Base-by-base conservation (phyloP, 2,113 vertebrate species). In the Mystacornis crossleyi region DNA sequence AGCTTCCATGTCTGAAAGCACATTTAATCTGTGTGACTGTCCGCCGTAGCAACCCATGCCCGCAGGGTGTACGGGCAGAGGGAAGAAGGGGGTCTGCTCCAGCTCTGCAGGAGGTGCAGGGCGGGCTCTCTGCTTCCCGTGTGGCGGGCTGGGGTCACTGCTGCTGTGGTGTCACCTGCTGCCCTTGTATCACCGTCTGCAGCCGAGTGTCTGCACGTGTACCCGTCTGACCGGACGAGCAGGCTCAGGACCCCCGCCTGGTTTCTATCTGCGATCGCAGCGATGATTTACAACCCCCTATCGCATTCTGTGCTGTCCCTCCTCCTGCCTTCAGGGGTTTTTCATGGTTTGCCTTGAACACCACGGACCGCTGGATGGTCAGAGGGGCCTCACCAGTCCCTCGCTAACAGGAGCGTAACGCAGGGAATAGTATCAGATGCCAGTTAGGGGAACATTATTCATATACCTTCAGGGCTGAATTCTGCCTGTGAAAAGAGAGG, bases 331-430 rank as follows among this genome's bases (percentile, higher is more conserved):
- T 6, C 26, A 7, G 60, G 21, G 42, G 3, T 18, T 31, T 1
- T 69, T 70, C 14, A 2, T 7, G 19, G 25, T 34, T 86, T 50
- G 34, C 50, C 18, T 13, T 13, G 26, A 55, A 18, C 69, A 29
- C 43, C 55, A 36, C 0, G 0, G 71, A 15, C 17, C 18, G 2
- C 57, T 10, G 61, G 40, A 18, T 0, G 6, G 43, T 55, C 48
- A 54, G 73, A 86, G 83, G 42, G 67, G 86, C 77, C 69, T 69
- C 0, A 0, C 15, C 14, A 5, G 15, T 60, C 51, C 36, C 70
- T 67, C 0, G 1, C 34, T 78, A 10, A 25, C 7, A 40, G 60
- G 31, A 78, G 36, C 0, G 0, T n/a, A 73, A 73, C 9, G 25
- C 54, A 38, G 70, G 64, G 54, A 95, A 67, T 45, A n/a, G 10